Conservation (phyloP, 2,888 invertebrate species). For the Ferdinandea cuprea region DNA sequence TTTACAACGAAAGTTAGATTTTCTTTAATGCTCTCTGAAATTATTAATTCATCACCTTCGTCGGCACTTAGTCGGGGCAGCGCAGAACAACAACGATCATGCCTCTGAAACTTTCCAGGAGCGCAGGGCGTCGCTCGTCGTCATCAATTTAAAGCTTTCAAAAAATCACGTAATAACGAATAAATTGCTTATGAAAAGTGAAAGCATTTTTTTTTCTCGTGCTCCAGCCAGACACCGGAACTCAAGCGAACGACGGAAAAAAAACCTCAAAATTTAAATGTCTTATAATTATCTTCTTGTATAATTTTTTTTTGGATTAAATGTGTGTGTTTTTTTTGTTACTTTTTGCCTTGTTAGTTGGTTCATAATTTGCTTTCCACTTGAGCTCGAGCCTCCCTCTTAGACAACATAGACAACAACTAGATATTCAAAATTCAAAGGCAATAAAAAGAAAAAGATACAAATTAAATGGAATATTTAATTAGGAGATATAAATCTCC, state of each 20-base stretch:
- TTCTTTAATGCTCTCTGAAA: slow-evolving; percentile 20
- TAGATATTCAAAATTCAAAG: slow-evolving; percentile 39
- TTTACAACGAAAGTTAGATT: slow-evolving; percentile 29
- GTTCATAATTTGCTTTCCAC: slow-evolving; percentile 39
- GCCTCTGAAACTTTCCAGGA: no score
- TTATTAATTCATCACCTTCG: slow-evolving; percentile 39
- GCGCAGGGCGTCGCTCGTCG: slow-evolving; percentile 14
- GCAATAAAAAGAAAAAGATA: slow-evolving; percentile 17
- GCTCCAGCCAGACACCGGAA: slow-evolving; percentile 38
- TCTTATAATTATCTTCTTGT: slow-evolving; percentile 68
- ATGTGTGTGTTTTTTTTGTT: no score
- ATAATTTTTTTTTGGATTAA: slow-evolving; percentile 55
- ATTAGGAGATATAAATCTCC: slow-evolving; percentile 48
- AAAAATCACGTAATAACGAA: slow-evolving; percentile 67
- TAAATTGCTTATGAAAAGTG: slow-evolving; percentile 67
- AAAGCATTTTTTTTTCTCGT: slow-evolving; percentile 40
- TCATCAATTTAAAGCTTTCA: slow-evolving; percentile 44
- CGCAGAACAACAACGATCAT: no score
- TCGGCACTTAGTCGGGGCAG: slow-evolving; percentile 8
- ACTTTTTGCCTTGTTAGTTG: slow-evolving; percentile 22
- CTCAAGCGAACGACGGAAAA: slow-evolving; percentile 27
- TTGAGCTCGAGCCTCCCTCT: slow-evolving; percentile 1
- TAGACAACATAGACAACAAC: slow-evolving; percentile 3
- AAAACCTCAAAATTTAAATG: slow-evolving; percentile 53
- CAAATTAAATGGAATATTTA: slow-evolving; percentile 51